Conservation (phyloP, 2,113 vertebrate species). For the Chitala chitala region DNA sequence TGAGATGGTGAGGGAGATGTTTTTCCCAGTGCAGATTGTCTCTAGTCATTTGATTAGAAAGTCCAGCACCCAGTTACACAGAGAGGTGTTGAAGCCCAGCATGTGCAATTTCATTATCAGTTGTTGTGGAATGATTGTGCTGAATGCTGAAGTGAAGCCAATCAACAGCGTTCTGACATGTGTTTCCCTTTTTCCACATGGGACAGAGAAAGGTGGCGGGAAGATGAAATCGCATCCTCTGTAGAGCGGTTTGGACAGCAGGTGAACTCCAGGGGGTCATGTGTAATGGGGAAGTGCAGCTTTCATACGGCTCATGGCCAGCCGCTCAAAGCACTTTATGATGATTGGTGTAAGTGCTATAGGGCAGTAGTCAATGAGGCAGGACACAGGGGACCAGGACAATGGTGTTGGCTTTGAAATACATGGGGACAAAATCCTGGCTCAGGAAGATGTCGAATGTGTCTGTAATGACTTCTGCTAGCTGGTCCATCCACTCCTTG, state of each 20-base stretch:
- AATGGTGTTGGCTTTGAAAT: background rate
- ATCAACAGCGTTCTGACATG: background rate
- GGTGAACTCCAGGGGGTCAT: background rate
- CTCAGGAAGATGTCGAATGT: too few relatives aligned
- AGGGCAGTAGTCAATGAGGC: background rate
- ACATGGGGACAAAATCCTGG: background rate
- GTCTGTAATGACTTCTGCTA: too few relatives aligned
- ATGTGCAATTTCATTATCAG: background rate
- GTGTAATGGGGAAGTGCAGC: background rate
- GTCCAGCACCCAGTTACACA: background rate
- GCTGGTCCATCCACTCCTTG: too few relatives aligned
- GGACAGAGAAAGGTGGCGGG: too few relatives aligned
- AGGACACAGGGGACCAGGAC: background rate
- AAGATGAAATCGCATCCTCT: background rate
- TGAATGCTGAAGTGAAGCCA: background rate
- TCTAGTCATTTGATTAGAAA: background rate
- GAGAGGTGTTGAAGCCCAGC: background rate
- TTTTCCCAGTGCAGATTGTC: background rate
- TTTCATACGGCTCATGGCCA: background rate
- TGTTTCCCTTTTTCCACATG: too few relatives aligned
- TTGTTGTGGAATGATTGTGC: background rate
- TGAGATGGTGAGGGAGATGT: background rate
- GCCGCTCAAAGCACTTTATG: too few relatives aligned
- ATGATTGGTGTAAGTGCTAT: too few relatives aligned
- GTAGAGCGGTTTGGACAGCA: background rate